These are phyloP conservation scores for Falco columbarius DNA, from an alignment of 2,797 vertebrate genomes.

Conservation along the genomic window DNA sequence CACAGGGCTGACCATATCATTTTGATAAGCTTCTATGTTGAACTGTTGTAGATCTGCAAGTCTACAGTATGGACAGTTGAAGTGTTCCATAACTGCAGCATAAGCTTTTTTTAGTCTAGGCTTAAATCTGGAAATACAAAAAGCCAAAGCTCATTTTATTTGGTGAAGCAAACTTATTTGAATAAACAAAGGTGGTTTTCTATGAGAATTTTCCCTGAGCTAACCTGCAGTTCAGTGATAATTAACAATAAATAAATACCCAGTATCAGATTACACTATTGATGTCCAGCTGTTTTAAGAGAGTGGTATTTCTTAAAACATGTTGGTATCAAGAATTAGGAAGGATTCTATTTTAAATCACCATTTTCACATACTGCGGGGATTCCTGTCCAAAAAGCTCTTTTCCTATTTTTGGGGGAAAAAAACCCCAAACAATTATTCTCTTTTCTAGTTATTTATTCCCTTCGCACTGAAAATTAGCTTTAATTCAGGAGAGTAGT, in stretches of 20 bases:
- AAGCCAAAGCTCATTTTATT: background rate
- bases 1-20: background rate
- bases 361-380: background rate
- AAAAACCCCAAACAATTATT: fast-evolving
- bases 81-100: background rate
- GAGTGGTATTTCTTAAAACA: background rate
- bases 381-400: background rate
- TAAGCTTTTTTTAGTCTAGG: constrained; percentile 1
- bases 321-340: background rate
- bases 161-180: background rate
- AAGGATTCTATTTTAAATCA: background rate
- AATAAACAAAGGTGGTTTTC: background rate
- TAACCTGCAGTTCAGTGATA: constrained; percentile 28
- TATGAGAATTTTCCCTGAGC: background rate
- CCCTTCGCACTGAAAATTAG: background rate
- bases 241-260: background rate
- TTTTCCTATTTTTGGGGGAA: background rate
- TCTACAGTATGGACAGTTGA: background rate
- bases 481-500: background rate
- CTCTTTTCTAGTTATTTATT: background rate
- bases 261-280: background rate
- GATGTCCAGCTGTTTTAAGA: background rate
- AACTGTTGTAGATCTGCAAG: background rate
- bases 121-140: constrained; percentile 1
- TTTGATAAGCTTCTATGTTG: too few species aligned